Evolutionary conservation across 1,140 invertebrate species (phyloP).

Genomic region (Battus philenor): DNA sequence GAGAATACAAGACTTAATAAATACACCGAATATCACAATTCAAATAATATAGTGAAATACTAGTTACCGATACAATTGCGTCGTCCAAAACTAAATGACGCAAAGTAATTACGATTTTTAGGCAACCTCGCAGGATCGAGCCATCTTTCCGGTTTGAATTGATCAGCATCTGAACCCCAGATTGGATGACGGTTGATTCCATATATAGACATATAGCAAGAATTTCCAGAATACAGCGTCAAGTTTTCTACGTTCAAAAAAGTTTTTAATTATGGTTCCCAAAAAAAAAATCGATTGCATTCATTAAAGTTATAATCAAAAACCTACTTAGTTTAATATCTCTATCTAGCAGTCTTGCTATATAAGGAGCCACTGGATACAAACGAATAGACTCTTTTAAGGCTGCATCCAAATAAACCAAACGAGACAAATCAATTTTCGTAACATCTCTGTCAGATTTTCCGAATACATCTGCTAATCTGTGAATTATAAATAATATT

Average conservation of each 20-base stretch:
- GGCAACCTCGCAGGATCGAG: conserved; percentile 20
- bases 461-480: conserved; percentile 34
- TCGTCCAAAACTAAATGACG: conserved; percentile 17
- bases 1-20: no score
- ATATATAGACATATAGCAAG: conserved; percentile 21
- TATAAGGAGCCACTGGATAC: conserved; percentile 79
- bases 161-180: conserved; percentile 34
- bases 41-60: no score
- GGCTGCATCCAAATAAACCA: conserved; percentile 79
- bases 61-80: conserved; percentile 14
- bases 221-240: conserved; percentile 16
- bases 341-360: conserved; percentile 59
- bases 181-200: conserved; percentile 26
- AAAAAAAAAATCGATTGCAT: no score
- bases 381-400: conserved; percentile 79
- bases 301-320: no score
- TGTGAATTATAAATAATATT: conserved; percentile 18
- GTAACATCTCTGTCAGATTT: conserved; percentile 51
- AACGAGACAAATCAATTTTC: conserved; percentile 74
- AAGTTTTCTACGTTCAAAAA: conserved; percentile 23
- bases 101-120: conserved; percentile 15
- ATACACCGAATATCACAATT: conserved; percentile 35
- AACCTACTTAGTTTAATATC: conserved; percentile 7
- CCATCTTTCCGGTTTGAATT: conserved; percentile 37
- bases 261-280: no score